These are phyloP conservation scores for Heterohyrax brucei DNA, from an alignment of 2,797 vertebrate genomes.

Conservation along the genomic window DNA sequence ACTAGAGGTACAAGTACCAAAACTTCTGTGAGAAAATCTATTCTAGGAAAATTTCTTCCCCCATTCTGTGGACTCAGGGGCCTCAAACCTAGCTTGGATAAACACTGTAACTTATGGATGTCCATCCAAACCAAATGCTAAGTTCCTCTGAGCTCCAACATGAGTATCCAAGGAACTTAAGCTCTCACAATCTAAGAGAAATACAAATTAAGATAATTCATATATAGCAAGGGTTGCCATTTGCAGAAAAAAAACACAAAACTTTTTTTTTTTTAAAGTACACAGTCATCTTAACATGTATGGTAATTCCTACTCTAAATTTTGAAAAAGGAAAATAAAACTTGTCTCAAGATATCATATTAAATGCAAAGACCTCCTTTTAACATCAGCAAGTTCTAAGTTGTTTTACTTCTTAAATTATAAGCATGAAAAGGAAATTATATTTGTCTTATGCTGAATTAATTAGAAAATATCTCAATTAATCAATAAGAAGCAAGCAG, in stretches of 20 bases:
- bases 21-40: conserved; percentile 53
- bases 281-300: neutral
- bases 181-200: conserved; percentile 4
- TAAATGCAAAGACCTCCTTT: neutral
- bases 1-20: neutral
- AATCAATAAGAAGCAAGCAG: conserved; percentile 46
- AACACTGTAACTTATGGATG: neutral
- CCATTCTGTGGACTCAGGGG: neutral
- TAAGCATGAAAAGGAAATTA: conserved; percentile 57
- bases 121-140: conserved; percentile 27
- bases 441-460: conserved; percentile 60
- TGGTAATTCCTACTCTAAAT: neutral
- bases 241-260: neutral
- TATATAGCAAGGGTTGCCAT: neutral
- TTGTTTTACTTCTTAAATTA: conserved; percentile 34
- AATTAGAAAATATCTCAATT: conserved; percentile 67
- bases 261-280: neutral
- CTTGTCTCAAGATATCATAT: neutral
- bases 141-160: conserved; percentile 22
- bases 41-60: neutral
- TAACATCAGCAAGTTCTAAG: conserved; percentile 17
- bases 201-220: conserved; percentile 30
- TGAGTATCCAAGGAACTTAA: conserved; percentile 7
- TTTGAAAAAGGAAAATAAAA: neutral
- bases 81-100: neutral